Evolutionary conservation across 2,113 vertebrate species (phyloP), one percentile per base, ranked within the genome.

Genomic region (Heliornis fulica): DNA sequence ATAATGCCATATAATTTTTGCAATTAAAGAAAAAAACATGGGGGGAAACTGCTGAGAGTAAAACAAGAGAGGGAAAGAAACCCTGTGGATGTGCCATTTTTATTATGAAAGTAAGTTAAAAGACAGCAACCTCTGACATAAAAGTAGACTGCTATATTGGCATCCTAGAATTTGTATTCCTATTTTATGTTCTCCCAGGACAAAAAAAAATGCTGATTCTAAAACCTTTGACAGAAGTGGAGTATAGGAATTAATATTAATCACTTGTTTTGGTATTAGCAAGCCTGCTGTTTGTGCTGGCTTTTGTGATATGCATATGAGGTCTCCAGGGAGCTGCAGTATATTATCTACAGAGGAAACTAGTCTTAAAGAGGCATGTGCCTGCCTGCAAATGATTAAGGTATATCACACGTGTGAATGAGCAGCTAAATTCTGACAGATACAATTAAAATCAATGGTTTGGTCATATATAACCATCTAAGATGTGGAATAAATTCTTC

Each of bases 221-320:
- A 88, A 97, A 97, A 96, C 83, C 66, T 26, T 94, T 88, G 84
- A 97, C 63, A 94, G 60, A 97, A 91, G 51, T 94, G 28, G 48
- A 82, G 50, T 46, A 50, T 82, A 86, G 83, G 93, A 97, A 98
- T 98, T 94, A 97, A 97, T 98, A 98, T 97, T 98, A 96, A 97
- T 95, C 87, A 95, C 76, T 96, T 93, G 82, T 95, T 97, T 96
- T 94, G 79, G 72, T 91, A 92, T 94, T 96, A 96, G 94, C 93
- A 95, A 83, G 95, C 86, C 85, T 91, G 63, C 85, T 94, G 86
- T 87, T 96, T 94, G 84, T 93, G 90, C 96, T 96, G 76, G 92
- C 87, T 96, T 97, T 97, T 95, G 94, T 95, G 93, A 97, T 94
- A 97, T 87, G 96, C 74, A 97, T 79, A 97, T 94, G 76, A 85